phyloP scores from a whole-genome alignment of 2,113 vertebrate genomes.

The Scolopax mira region DNA sequence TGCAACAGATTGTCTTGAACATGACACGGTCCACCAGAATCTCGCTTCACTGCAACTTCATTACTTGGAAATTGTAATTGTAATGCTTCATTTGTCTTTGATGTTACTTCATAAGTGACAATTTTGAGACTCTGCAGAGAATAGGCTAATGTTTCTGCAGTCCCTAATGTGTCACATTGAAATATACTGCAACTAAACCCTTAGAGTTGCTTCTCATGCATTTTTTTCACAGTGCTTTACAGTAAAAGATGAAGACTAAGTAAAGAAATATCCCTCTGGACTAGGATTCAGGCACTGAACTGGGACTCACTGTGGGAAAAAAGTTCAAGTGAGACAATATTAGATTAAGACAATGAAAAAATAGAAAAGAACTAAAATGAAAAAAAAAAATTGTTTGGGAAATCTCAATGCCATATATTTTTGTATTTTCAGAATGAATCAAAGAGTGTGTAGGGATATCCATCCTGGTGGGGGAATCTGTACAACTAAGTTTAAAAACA shows the following conservation, averaged over 20 bases:
- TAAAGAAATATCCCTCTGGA: not conserved
- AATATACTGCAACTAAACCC: not conserved
- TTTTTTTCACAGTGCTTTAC: not conserved
- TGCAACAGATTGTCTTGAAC: not conserved
- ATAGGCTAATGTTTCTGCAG: not conserved
- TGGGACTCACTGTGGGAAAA: not conserved
- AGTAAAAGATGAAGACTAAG: not conserved
- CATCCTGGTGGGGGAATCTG: not conserved
- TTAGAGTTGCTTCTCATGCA: not conserved
- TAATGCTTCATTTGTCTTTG: not conserved
- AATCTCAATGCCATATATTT: not conserved
- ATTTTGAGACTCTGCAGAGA: not conserved
- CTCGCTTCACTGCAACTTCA: not conserved
- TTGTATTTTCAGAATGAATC: not conserved
- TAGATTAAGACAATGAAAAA: not conserved
- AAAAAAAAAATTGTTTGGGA: not conserved
- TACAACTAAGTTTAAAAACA: not conserved
- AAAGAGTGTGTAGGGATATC: not conserved
- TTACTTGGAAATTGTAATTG: not conserved
- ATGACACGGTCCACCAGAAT: not conserved
- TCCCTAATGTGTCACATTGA: not conserved
- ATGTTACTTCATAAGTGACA: not conserved
- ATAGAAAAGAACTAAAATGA: not conserved
- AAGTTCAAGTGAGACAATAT: not conserved
- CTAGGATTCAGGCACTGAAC: not conserved